Evolutionary conservation across 2,888 invertebrate genomes (phyloP), one percentile per base, ranked within the genome.

Genomic region (Panzeria rudis): DNA sequence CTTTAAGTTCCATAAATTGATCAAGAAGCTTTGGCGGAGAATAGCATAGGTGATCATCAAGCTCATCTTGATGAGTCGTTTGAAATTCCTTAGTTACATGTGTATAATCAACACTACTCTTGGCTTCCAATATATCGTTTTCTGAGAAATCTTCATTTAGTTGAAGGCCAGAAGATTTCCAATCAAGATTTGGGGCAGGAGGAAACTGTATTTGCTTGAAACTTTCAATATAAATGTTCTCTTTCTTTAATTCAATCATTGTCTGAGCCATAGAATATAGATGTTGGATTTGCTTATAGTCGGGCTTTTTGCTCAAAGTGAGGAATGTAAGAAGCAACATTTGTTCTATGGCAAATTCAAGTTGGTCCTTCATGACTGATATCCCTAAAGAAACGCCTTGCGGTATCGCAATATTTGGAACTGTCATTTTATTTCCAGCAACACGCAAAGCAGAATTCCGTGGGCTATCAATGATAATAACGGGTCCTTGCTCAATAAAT

Each of bases 1-100:
- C 84, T 69, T 92, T 91, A 0, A 91, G 84, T 6, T 90, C 88
- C n/a, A 90, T 84, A 4, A 91, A 62, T 29, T 92, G 91, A 44
- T 82, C 87, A 5, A 91, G 86, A 73, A 92, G 86, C 17, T 88
- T 89, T 6, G 89, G 89, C 3, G 92, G 89, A 20, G 86, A 86
- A 79, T 91, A 91, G 73, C 90, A 90, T 0, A 91, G 69, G 35
- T 89, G 88, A 32, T 86, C 83, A 0, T 89, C 89, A 17, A 90
- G 69, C 0, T 88, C 88, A 54, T 73, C 75, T 17, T 72, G 73
- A 8, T 69, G 68, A 2, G 29, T 11, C 3, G 2, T 17, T 35
- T 52, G 11, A 13, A 20, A 8, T 23, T 25, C 20, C 8, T 47
- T 38, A n/a, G 17, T 7, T 1, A 15, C 4, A 38, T 15, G 17